Percentiles rank a stretch among this genome's conserved stretches.
phyloP scores from a whole-genome alignment of 2,113 vertebrate genomes.

The Setophaga coronata region DNA sequence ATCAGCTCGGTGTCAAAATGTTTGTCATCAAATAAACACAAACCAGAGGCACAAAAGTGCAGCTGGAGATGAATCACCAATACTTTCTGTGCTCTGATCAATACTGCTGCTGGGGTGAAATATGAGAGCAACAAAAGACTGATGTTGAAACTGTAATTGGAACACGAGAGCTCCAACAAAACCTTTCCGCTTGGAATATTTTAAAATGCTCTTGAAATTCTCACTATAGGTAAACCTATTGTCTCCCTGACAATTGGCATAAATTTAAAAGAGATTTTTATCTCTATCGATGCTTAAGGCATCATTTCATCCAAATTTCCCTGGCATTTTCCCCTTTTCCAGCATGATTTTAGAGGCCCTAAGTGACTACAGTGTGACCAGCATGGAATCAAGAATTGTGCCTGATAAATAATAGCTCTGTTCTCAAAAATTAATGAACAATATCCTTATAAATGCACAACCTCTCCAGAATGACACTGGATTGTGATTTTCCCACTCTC shows the following conservation, averaged over 20 bases:
- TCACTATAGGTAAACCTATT: not conserved
- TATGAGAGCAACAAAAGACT: conserved; percentile 3
- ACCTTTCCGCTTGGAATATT: not conserved
- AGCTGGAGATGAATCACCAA: conserved; percentile 6
- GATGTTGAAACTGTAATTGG: not conserved
- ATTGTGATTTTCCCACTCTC: not conserved
- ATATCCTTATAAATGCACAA: not conserved
- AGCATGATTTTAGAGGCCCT: conserved; percentile 13
- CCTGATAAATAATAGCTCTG: not conserved
- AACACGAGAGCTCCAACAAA: not conserved
- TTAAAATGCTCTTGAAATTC: conserved; percentile 2
- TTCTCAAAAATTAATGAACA: conserved; percentile 45
- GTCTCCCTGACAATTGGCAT: not conserved
- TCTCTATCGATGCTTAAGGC: not conserved
- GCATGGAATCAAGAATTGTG: not conserved
- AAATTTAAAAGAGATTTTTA: conserved; percentile 33
- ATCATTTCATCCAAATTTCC: conserved; percentile 33
- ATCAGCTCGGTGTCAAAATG: not conserved
- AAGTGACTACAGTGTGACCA: conserved; percentile 1
- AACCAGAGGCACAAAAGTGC: not conserved
- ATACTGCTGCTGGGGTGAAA: conserved; percentile 33
- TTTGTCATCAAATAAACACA: not conserved
- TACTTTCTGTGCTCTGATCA: not conserved
- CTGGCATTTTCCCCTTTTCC: not conserved
- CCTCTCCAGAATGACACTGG: not conserved